Conservation (phyloP, 2,888 invertebrate species). For the Hirtodrosophila confusa region DNA sequence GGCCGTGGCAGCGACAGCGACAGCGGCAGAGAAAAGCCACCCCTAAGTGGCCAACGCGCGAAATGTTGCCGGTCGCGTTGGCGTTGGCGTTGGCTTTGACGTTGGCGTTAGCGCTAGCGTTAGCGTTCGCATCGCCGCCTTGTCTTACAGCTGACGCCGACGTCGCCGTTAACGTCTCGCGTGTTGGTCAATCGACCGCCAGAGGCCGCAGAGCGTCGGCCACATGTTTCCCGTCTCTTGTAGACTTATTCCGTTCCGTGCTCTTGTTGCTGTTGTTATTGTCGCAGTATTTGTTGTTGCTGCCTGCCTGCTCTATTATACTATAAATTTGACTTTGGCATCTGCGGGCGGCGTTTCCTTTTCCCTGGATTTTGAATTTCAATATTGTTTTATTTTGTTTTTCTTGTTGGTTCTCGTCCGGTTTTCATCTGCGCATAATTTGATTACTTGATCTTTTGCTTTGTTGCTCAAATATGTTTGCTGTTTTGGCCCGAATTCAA, state of each 20-base stretch:
- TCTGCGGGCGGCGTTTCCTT: slow-evolving; percentile 44
- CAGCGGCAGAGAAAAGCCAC: slow-evolving; percentile 58
- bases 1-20: slow-evolving; percentile 8
- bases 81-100: slow-evolving; percentile 25
- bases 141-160: slow-evolving; percentile 45
- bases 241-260: slow-evolving; percentile 37
- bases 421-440: slow-evolving; percentile 52
- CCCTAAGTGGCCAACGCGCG: slow-evolving; percentile 61
- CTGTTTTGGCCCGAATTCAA: slow-evolving; percentile 35
- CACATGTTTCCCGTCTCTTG: slow-evolving; percentile 64
- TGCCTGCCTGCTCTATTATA: slow-evolving; percentile 4
- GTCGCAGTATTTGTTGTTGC: neutral
- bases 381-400: slow-evolving; percentile 14
- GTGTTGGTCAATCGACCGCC: slow-evolving; percentile 50
- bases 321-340: slow-evolving; percentile 66
- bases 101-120: slow-evolving; percentile 10
- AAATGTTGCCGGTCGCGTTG: slow-evolving; percentile 58
- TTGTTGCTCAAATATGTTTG: slow-evolving; percentile 48
- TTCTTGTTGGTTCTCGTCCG: slow-evolving; percentile 30
- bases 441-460: slow-evolving; percentile 54
- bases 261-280: slow-evolving; percentile 16
- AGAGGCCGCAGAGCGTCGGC: slow-evolving; percentile 38
- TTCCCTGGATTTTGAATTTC: slow-evolving; percentile 39
- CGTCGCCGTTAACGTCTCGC: slow-evolving; percentile 30
- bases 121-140: slow-evolving; percentile 4